Evolutionary conservation across 2,797 vertebrate species (phyloP).

Genomic region (Kryptopterus vitreolus): DNA sequence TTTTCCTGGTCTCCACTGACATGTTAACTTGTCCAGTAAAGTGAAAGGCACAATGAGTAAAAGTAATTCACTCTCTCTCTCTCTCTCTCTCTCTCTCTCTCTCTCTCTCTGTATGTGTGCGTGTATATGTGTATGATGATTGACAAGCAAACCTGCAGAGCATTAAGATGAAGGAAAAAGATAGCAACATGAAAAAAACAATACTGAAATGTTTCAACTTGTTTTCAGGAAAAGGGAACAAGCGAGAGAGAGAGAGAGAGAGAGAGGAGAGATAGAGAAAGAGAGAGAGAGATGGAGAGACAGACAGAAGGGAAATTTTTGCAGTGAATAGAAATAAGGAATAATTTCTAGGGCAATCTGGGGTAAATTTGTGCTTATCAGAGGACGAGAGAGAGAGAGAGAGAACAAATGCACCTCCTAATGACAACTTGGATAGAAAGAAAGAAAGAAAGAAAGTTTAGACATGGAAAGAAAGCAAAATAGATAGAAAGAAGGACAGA

Average conservation of each 20-base stretch:
- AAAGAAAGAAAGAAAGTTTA: too few species aligned
- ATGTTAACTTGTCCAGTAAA: conserved; percentile 10
- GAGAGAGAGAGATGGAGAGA: neutral
- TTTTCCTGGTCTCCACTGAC: conserved; percentile 7
- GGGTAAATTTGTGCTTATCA: too few species aligned
- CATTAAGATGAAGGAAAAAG: conserved; percentile 34
- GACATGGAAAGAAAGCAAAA: too few species aligned
- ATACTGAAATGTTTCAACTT: conserved; percentile 2
- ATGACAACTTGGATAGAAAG: too few species aligned
- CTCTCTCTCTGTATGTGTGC: conserved; percentile 22
- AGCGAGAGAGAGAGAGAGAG: neutral
- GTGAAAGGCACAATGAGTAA: neutral
- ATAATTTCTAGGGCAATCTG: too few species aligned
- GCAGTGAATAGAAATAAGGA: too few species aligned
- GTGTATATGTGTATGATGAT: conserved; percentile 28
- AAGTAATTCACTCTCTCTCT: conserved; percentile 15
- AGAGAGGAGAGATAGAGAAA: neutral
- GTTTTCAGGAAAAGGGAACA: neutral
- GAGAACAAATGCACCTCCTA: too few species aligned
- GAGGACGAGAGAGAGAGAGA: too few species aligned
- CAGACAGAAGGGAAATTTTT: neutral
- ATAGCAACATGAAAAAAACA: conserved; percentile 12
- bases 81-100: conserved; percentile 22
- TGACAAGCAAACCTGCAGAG: conserved; percentile 17
- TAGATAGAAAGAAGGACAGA: too few species aligned